These are phyloP conservation scores for Gallinago undulata DNA, from an alignment of 2,113 vertebrate species.

Conservation along the genomic window DNA sequence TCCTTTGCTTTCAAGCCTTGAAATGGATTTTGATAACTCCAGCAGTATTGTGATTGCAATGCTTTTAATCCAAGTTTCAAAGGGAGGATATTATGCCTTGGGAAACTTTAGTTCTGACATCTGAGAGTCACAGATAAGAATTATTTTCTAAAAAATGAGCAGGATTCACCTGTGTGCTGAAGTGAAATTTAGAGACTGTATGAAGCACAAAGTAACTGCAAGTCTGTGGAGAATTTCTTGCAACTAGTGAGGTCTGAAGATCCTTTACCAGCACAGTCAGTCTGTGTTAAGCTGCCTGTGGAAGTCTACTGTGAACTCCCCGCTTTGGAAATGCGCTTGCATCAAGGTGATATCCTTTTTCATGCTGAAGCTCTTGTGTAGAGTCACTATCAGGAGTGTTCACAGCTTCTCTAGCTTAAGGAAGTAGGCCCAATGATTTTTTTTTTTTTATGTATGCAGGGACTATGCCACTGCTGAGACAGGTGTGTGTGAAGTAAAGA, in stretches of 20 bases:
- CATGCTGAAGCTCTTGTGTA: not conserved
- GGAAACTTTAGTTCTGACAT: not conserved
- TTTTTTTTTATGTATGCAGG: not conserved
- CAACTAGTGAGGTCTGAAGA: conserved; percentile 32
- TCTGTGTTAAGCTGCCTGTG: not conserved
- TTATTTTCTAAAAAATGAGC: not conserved
- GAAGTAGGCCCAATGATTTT: not conserved
- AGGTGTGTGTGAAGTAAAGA: not conserved
- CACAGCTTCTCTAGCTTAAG: not conserved
- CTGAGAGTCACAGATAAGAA: not conserved
- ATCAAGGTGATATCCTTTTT: not conserved
- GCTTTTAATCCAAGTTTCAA: not conserved
- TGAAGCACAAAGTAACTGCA: conserved; percentile 5
- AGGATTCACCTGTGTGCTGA: not conserved
- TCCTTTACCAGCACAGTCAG: not conserved
- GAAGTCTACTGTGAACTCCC: not conserved
- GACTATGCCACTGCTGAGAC: not conserved
- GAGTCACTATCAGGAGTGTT: not conserved
- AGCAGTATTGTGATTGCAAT: not conserved
- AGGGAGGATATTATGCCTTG: not conserved
- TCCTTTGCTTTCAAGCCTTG: not conserved
- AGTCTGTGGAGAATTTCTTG: conserved; percentile 5
- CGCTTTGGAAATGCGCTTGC: not conserved
- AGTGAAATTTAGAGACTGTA: not conserved
- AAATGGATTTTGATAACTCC: conserved; percentile 30